Evolutionary conservation across 2,888 invertebrate genomes (phyloP), one percentile per base, ranked within the genome.

Genomic region (Drosophila setosimentum): DNA sequence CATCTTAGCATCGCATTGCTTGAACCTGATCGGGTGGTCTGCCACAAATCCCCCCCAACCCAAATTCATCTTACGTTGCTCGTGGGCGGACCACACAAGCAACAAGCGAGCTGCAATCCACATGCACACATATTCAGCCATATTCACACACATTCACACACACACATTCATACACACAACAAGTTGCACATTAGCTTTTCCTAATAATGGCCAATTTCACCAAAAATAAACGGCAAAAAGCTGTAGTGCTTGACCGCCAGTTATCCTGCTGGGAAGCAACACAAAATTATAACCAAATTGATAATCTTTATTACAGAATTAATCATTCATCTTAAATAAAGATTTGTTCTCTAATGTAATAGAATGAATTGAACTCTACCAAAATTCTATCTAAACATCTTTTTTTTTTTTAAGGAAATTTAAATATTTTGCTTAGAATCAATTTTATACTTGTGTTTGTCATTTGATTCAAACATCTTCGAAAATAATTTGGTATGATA

Each of bases 41-140:
- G 6, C 32, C 4, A 8, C 45, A 45, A 45, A 24, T 24, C 42
- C 29, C 30, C 13, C 27, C 30, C 21, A 6, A 11, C 24, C 18
- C 24, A 24, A 21, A 24, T 21, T 42, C 16, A 24, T 40, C 37
- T 42, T 29, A 29, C 29, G 29, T 27, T 33, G 13, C 10, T 49
- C 76, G 78, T 78, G 71, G 80, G 78, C 53, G 78, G 71, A 71
- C 71, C 78, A 71, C 71, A 76, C 71, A 69, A 11, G 32, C 42
- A 45, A 33, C 51, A 45, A 51, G 18, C 32, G 30, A 27, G 48
- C n/a, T 42, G 16, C 21, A 57, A 30, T 40, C 29, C 37, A 29
- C 50, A 50, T 29, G 29, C 27, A 37, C 55, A 21, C n/a, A 27
- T 8, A 37, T 27, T 37, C 27, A 8, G 6, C 1, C 40, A 1